These are phyloP conservation scores for Myrmecophaga tridactyla DNA, from an alignment of 2,113 vertebrate genomes.

Conservation along the genomic window DNA sequence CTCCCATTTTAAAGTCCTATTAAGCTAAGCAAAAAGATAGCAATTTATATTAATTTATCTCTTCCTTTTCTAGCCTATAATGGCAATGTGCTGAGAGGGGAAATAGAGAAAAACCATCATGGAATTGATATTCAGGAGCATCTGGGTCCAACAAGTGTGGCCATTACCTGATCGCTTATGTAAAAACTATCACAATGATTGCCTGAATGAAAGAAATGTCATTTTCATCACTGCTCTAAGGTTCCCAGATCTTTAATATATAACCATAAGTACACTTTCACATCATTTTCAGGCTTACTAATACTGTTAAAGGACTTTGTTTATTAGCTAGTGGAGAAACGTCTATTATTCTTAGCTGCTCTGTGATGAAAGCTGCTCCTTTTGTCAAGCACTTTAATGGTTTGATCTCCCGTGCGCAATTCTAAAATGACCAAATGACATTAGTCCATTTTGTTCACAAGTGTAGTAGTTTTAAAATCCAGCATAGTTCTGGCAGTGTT, in stretches of 20 bases:
- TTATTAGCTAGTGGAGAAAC: neutral
- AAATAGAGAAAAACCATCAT: neutral
- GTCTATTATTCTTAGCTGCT: neutral
- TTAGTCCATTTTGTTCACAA: neutral
- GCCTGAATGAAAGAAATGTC: constrained; percentile 1
- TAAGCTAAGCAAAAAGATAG: neutral
- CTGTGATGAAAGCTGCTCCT: neutral
- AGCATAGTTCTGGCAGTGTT: neutral
- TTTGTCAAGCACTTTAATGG: neutral
- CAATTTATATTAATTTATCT: neutral
- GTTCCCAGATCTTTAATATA: neutral
- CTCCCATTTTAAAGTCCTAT: neutral
- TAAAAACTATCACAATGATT: neutral
- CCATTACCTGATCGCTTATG: neutral
- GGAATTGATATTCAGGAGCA: neutral
- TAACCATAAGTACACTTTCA: neutral
- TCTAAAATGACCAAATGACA: neutral
- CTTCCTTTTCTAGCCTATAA: neutral
- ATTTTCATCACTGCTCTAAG: neutral
- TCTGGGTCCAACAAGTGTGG: neutral
- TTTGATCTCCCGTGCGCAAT: constrained; percentile 17
- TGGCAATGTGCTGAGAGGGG: neutral
- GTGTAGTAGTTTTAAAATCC: neutral
- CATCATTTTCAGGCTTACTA: constrained; percentile 2
- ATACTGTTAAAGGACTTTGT: neutral